phyloP scores from a whole-genome alignment of 2,113 vertebrate genomes.

The Lophius piscatorius region DNA sequence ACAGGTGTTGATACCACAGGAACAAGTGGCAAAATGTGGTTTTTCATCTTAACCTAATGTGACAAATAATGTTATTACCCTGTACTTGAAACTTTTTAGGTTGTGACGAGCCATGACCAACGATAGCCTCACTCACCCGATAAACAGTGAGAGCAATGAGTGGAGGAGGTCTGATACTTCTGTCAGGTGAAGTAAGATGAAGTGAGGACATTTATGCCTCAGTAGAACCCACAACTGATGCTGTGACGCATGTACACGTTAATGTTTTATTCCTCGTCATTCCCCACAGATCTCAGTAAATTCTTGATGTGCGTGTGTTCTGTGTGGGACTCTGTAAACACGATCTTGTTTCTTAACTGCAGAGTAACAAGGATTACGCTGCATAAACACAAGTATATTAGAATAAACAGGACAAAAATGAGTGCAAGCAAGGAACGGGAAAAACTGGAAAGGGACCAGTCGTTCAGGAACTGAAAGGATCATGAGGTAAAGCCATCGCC shows the following conservation, averaged over 20 bases:
- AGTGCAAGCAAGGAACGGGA: slow-evolving; percentile 9
- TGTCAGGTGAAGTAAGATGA: slow-evolving; percentile 22
- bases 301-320: slow-evolving; percentile 39
- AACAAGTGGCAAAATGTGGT: no score
- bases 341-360: slow-evolving; percentile 31
- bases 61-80: no score
- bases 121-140: slow-evolving; percentile 6
- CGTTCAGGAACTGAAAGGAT: no score
- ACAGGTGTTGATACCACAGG: background rate
- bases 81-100: no score
- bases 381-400: slow-evolving; percentile 48
- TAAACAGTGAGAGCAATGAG: slow-evolving; percentile 1
- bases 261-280: slow-evolving; percentile 47
- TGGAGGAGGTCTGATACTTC: slow-evolving; percentile 11
- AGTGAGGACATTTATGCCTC: background rate
- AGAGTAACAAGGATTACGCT: slow-evolving; percentile 22
- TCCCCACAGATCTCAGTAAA: slow-evolving; percentile 27
- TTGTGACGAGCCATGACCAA: slow-evolving; percentile 19
- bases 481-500: no score
- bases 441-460: slow-evolving; percentile 47
- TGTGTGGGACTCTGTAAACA: slow-evolving; percentile 45
- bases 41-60: no score
- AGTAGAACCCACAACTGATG: slow-evolving; percentile 27
- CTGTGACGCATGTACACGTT: slow-evolving; percentile 47
- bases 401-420: slow-evolving; percentile 48